Evolutionary conservation across 2,797 vertebrate genomes (phyloP).

Genomic region (Rhynchotus rufescens): DNA sequence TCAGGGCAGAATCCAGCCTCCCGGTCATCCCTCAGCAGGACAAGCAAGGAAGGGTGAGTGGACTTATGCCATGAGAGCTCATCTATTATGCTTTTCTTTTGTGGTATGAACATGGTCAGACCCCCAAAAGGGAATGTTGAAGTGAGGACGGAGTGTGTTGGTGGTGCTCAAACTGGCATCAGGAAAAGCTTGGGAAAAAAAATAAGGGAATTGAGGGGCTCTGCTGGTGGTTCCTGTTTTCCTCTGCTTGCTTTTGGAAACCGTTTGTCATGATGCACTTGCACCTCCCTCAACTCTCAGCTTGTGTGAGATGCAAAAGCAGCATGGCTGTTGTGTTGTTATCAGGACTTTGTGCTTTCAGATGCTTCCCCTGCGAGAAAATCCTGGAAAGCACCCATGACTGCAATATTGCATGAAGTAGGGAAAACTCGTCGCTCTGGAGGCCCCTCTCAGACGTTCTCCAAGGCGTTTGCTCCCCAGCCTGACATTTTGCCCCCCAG

Average conservation of each 20-base stretch:
- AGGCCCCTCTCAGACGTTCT: background rate
- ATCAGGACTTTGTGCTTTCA: background rate
- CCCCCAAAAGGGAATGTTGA: background rate
- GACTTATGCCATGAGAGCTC: background rate
- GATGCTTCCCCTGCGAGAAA: background rate
- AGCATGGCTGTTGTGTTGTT: background rate
- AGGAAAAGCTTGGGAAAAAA: background rate
- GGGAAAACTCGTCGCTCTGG: background rate
- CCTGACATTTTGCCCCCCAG: background rate
- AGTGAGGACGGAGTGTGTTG: background rate
- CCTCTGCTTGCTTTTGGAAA: background rate
- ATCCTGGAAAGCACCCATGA: background rate
- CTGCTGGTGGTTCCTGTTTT: background rate
- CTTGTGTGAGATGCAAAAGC: background rate
- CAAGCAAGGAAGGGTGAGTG: conserved; percentile 44
- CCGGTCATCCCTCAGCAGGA: background rate
- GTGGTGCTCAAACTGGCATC: background rate
- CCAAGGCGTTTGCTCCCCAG: background rate
- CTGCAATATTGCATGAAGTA: background rate
- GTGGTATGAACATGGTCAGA: rapidly evolving
- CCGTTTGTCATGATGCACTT: background rate
- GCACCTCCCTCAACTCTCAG: background rate
- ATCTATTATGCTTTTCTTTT: background rate
- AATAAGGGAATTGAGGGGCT: background rate
- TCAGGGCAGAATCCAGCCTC: background rate